A percentile compares a stretch with the other conserved stretches of the same genome.
Evolutionary conservation across 2,797 vertebrate species (phyloP).

Genomic region (Perodicticus potto): DNA sequence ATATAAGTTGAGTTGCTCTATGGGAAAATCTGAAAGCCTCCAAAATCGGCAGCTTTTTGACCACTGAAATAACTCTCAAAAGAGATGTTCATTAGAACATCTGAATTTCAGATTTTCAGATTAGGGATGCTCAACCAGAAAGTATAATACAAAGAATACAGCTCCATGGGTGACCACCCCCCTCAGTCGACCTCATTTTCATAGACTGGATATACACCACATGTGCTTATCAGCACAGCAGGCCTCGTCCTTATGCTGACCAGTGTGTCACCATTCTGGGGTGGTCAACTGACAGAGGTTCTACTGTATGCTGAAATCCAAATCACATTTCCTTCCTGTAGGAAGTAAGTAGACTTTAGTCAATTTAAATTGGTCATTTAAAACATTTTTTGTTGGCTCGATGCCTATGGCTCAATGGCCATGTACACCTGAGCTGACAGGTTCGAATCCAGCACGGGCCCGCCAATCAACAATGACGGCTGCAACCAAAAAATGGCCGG

Average conservation of each 20-base stretch:
- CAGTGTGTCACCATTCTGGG: too few species aligned
- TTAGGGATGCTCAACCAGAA: not conserved
- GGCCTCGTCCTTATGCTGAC: too few species aligned
- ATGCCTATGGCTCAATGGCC: too few species aligned
- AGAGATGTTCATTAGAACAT: not conserved
- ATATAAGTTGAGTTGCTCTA: not conserved
- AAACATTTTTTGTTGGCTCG: not conserved
- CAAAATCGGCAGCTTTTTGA: not conserved
- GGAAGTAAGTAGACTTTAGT: not conserved
- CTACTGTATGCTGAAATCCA: not conserved
- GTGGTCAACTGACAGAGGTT: too few species aligned
- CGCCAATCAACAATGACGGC: too few species aligned
- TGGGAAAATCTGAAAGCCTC: not conserved
- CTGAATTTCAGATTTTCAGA: not conserved
- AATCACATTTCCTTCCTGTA: not conserved
- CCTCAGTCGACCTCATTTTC: too few species aligned
- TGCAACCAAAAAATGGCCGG: too few species aligned
- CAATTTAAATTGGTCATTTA: conserved; percentile 43
- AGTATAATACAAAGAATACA: not conserved
- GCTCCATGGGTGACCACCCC: too few species aligned
- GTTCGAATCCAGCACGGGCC: too few species aligned
- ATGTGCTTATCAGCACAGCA: too few species aligned
- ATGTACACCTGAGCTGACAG: too few species aligned
- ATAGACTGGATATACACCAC: too few species aligned
- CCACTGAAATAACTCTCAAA: not conserved